Conservation (phyloP, 2,888 invertebrate species). For the Pachycephus smyrnensis region DNA sequence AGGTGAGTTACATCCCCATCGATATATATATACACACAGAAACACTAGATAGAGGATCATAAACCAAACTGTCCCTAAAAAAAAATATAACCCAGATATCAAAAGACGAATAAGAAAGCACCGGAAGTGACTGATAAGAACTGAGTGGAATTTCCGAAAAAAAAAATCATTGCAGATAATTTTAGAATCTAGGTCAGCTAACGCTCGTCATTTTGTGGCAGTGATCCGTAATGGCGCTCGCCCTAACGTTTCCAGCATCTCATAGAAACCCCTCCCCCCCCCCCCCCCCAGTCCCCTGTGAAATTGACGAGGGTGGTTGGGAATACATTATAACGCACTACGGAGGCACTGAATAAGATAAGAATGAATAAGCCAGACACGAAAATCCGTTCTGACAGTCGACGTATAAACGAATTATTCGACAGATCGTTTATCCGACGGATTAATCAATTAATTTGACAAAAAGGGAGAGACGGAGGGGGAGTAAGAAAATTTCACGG, state of each 20-base stretch:
- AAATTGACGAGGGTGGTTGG: background rate
- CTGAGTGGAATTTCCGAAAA: background rate
- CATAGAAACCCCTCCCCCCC: background rate
- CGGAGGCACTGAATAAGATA: background rate
- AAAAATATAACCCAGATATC: background rate
- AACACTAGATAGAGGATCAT: background rate
- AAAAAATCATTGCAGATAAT: background rate
- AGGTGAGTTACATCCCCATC: slow-evolving; percentile 70
- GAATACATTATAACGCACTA: background rate
- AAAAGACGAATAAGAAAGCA: background rate
- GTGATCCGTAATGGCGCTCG: background rate
- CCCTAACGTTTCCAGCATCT: background rate
- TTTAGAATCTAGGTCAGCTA: background rate
- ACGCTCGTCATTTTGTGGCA: background rate
- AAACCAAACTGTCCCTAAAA: background rate
- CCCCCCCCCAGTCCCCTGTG: background rate
- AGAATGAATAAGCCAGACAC: background rate
- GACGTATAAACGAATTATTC: background rate
- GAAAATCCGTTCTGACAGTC: background rate
- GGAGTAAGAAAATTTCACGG: background rate
- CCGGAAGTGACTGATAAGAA: background rate
- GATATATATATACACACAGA: too few species aligned
- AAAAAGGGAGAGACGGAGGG: background rate
- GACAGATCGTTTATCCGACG: background rate
- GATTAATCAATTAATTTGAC: background rate